Conservation (phyloP, 2,888 invertebrate genomes). For the Crocallis elinguaria region DNA sequence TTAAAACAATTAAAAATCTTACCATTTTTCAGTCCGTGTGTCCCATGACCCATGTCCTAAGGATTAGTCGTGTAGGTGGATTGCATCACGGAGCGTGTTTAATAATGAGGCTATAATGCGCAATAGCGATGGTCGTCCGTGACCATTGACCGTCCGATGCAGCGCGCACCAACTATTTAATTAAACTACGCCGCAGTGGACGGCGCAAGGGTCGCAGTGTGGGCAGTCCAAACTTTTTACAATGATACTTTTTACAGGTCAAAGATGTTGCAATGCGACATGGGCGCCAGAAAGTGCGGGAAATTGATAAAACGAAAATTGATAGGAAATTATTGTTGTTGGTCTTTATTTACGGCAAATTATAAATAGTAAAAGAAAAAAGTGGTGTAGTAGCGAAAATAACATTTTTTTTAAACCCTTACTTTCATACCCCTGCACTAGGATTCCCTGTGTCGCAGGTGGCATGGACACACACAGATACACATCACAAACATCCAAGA, state of each 20-base stretch:
- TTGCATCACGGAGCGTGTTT: conserved; percentile 49
- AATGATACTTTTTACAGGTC: too few relatives aligned
- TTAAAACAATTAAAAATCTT: background rate
- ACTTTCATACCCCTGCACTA: too few relatives aligned
- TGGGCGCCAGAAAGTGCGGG: too few relatives aligned
- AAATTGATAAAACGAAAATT: background rate
- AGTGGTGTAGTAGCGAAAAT: too few relatives aligned
- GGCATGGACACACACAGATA: too few relatives aligned
- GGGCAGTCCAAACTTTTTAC: background rate
- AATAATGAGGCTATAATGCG: conserved; percentile 55
- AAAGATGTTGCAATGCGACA: too few relatives aligned
- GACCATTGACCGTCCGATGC: conserved; percentile 49
- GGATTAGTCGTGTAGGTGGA: conserved; percentile 33
- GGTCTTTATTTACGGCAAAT: too few relatives aligned
- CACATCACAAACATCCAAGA: too few relatives aligned
- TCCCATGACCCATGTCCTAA: conserved; percentile 10
- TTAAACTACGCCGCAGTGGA: conserved; percentile 46
- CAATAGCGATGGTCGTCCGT: conserved; percentile 40
- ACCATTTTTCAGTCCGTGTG: conserved; percentile 14
- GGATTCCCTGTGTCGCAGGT: too few relatives aligned
- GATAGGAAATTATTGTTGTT: too few relatives aligned
- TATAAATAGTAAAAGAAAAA: too few relatives aligned
- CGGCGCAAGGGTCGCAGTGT: conserved; percentile 16
- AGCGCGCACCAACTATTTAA: conserved; percentile 46
- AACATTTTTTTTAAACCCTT: too few relatives aligned